A percentile compares a stretch with the other conserved stretches of the same genome.
phyloP scores from a whole-genome alignment of 2,888 invertebrate species.

The Phortica magna region DNA sequence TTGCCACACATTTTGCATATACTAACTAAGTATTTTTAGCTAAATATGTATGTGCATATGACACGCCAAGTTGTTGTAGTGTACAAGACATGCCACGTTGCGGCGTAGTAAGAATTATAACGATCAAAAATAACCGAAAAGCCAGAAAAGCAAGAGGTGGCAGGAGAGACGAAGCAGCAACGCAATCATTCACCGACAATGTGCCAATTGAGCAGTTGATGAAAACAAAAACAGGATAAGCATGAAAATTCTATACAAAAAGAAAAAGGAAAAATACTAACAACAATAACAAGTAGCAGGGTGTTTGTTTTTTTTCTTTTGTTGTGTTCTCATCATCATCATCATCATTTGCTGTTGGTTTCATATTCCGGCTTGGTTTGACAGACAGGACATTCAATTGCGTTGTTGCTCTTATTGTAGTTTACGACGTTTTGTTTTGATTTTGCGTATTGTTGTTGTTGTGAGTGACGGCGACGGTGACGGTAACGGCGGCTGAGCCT shows the following conservation, averaged over 20 bases:
- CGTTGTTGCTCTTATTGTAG: not conserved
- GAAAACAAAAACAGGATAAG: not conserved
- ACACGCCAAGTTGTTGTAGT: not conserved
- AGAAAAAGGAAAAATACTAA: not conserved
- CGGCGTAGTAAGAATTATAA: not conserved
- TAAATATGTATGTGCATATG: not conserved
- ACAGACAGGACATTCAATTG: not conserved
- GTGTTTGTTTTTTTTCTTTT: not conserved
- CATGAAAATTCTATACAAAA: not conserved
- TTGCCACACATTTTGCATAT: not conserved
- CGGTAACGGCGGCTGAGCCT: not conserved
- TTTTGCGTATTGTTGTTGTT: not conserved
- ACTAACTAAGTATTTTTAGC: not conserved
- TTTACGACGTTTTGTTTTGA: not conserved
- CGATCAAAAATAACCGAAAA: not conserved
- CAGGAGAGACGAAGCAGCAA: not conserved
- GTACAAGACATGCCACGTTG: not conserved
- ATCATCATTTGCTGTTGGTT: not conserved
- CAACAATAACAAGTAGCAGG: slow-evolving; percentile 14
- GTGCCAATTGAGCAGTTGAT: slow-evolving; percentile 15
- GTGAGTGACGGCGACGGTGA: not conserved
- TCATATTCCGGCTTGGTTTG: not conserved
- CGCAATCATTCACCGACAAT: not conserved
- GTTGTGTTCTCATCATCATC: not conserved
- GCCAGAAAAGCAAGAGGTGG: not conserved